These are phyloP conservation scores for Corythaeola cristata DNA, from an alignment of 2,113 vertebrate genomes.

Conservation along the genomic window DNA sequence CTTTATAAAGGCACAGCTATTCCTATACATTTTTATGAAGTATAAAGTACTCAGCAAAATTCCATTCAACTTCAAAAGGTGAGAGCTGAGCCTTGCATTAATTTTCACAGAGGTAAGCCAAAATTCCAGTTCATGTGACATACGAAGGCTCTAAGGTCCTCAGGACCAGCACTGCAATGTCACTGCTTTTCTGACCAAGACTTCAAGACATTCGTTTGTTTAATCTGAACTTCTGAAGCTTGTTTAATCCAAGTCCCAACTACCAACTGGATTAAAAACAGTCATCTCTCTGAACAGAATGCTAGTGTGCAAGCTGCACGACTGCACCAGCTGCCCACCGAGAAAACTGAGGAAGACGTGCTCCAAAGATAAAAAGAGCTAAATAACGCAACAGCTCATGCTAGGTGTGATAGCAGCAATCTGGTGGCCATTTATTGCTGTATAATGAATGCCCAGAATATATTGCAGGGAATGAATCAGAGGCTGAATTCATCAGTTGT, in stretches of 20 bases:
- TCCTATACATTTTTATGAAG: not conserved
- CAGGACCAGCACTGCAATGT: not conserved
- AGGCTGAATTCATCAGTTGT: not conserved
- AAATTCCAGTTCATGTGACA: not conserved
- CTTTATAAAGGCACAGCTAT: not conserved
- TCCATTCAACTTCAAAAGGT: not conserved
- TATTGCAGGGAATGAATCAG: constrained; percentile 22
- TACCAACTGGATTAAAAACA: not conserved
- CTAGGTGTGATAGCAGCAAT: constrained; percentile 52
- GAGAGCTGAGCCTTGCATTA: not conserved
- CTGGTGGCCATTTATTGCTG: constrained; percentile 35
- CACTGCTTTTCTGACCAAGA: not conserved
- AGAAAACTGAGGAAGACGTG: constrained; percentile 3
- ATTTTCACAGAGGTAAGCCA: not conserved
- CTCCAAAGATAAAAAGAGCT: constrained; percentile 41
- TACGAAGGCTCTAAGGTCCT: not conserved
- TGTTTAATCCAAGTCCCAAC: not conserved
- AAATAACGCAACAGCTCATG: not conserved
- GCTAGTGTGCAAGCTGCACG: not conserved
- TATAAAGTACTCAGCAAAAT: not conserved
- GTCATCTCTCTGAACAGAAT: not conserved
- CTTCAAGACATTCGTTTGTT: not conserved
- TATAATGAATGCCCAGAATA: constrained; percentile 51
- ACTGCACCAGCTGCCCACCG: constrained; percentile 18
- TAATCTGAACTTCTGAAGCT: not conserved